These are phyloP conservation scores for Odontocolon sp. DNA, from an alignment of 2,888 invertebrate genomes.

Conservation along the genomic window DNA sequence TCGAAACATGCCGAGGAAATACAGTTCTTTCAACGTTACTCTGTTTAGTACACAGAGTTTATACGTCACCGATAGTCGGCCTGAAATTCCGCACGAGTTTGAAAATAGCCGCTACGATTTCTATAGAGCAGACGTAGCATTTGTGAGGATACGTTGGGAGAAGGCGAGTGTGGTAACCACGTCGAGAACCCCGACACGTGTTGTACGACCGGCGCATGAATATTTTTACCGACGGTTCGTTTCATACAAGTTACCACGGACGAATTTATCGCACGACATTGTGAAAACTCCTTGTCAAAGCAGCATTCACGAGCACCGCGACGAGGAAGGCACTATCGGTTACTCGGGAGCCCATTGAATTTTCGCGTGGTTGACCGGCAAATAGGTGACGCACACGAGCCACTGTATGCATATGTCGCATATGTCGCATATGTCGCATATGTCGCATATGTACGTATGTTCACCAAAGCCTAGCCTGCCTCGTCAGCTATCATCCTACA, in stretches of 20 bases:
- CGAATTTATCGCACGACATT: slow-evolving; percentile 58
- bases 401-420: neutral
- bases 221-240: slow-evolving; percentile 46
- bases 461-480: slow-evolving; percentile 1
- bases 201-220: slow-evolving; percentile 50
- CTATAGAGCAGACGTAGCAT: slow-evolving; percentile 25
- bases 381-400: slow-evolving; percentile 12
- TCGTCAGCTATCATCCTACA: no score
- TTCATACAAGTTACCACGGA: slow-evolving; percentile 47
- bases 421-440: neutral
- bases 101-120: slow-evolving; percentile 37
- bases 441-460: neutral
- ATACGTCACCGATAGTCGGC: neutral
- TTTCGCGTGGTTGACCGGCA: slow-evolving; percentile 44
- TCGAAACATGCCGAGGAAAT: neutral
- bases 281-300: slow-evolving; percentile 52
- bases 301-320: slow-evolving; percentile 42
- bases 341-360: slow-evolving; percentile 52
- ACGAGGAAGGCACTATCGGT: slow-evolving; percentile 48
- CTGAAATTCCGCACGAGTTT: slow-evolving; percentile 21
- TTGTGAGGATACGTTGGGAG: slow-evolving; percentile 21
- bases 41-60: neutral
- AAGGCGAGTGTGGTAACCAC: neutral
- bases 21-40: neutral
- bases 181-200: neutral